phyloP scores from a whole-genome alignment of 2,797 vertebrate genomes.

The Neosilurus hyrtlii region DNA sequence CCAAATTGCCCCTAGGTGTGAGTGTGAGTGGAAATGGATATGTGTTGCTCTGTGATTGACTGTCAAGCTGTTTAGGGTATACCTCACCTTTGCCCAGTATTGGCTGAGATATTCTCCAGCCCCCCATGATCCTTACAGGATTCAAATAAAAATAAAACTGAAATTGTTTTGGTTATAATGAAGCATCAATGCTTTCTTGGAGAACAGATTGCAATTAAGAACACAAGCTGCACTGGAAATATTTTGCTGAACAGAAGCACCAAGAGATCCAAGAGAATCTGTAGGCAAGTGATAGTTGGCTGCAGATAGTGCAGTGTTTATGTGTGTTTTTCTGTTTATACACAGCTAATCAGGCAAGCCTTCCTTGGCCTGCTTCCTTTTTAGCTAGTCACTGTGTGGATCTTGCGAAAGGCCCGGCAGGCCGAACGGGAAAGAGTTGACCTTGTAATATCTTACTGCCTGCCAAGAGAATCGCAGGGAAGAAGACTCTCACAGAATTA shows the following conservation, averaged over 20 bases:
- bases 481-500: constrained; percentile 51
- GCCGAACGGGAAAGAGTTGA: constrained; percentile 42
- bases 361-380: constrained; percentile 31
- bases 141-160: background rate
- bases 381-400: constrained; percentile 27
- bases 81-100: no score
- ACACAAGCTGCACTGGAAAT: constrained; percentile 11
- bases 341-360: constrained; percentile 29
- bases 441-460: constrained; percentile 50
- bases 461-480: constrained; percentile 43
- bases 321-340: constrained; percentile 39
- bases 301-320: constrained; percentile 8
- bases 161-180: background rate
- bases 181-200: background rate
- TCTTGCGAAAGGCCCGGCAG: constrained; percentile 48
- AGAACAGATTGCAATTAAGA: background rate
- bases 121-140: no score
- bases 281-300: constrained; percentile 14
- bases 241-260: constrained; percentile 18
- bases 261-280: constrained; percentile 18
- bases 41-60: no score
- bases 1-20: no score
- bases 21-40: no score
- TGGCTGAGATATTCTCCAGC: no score
- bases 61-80: no score